phyloP scores from a whole-genome alignment of 2,888 invertebrate genomes.

The Brassicogethes aeneus region DNA sequence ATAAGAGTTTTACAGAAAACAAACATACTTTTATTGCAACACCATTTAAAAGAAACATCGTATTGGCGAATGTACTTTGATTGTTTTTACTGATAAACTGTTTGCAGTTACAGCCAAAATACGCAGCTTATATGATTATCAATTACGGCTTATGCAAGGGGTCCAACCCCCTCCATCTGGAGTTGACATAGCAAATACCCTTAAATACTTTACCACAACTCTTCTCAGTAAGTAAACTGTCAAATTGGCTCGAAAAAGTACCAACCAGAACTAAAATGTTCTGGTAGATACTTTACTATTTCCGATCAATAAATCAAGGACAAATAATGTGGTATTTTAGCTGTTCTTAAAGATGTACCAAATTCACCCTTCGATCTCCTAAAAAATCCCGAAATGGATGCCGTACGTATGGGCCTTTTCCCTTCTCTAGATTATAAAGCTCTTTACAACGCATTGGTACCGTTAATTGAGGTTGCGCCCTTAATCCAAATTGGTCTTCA shows the following conservation, averaged over 20 bases:
- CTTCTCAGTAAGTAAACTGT: constrained; percentile 69
- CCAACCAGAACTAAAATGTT: neutral
- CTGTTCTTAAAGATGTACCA: constrained; percentile 93
- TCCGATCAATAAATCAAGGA: too few relatives aligned
- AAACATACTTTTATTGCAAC: too few relatives aligned
- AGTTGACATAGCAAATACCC: constrained; percentile 91
- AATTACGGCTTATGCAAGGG: constrained; percentile 84
- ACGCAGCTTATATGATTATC: constrained; percentile 93
- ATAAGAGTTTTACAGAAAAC: too few relatives aligned
- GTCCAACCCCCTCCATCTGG: constrained; percentile 89
- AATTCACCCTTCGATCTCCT: constrained; percentile 88
- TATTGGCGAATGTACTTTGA: neutral
- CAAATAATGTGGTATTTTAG: constrained; percentile 46
- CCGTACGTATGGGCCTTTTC: constrained; percentile 79
- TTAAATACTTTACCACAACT: constrained; percentile 97
- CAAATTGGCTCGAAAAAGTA: constrained; percentile 1
- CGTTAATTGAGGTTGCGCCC: constrained; percentile 89
- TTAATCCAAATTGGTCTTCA: constrained; percentile 81
- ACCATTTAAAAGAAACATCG: neutral
- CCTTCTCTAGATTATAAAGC: constrained; percentile 97
- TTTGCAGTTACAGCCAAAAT: constrained; percentile 91
- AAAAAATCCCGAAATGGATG: constrained; percentile 77
- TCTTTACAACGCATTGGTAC: constrained; percentile 83
- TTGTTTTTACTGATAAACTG: neutral
- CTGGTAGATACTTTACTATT: too few relatives aligned